These are phyloP conservation scores for Galerucella nymphaeae DNA, from an alignment of 2,888 invertebrate genomes.

Conservation along the genomic window DNA sequence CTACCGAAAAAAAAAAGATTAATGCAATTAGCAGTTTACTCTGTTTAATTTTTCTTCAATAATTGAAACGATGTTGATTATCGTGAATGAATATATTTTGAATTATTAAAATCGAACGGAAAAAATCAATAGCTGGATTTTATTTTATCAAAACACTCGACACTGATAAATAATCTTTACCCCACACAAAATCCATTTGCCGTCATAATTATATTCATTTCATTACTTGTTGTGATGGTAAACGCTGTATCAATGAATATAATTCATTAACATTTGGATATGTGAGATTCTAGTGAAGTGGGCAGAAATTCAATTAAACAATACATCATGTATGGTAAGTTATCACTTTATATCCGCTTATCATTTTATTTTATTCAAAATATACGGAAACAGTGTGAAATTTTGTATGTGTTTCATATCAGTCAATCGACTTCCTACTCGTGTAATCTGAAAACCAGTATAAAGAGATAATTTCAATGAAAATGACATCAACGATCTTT, in stretches of 20 bases:
- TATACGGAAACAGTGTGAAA: neutral
- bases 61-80: too few relatives aligned
- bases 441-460: neutral
- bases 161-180: neutral
- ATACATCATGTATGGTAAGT: neutral
- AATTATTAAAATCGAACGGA: neutral
- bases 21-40: too few relatives aligned
- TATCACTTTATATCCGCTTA: too few relatives aligned
- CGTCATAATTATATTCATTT: neutral
- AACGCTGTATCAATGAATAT: neutral
- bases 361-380: neutral
- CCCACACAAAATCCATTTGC: constrained; percentile 1
- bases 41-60: too few relatives aligned
- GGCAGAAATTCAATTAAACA: neutral
- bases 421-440: neutral
- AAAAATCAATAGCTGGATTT: neutral
- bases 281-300: neutral
- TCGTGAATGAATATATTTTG: neutral
- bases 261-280: neutral
- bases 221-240: neutral
- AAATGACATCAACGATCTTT: neutral
- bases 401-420: neutral
- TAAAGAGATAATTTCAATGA: neutral
- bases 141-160: neutral
- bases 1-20: too few relatives aligned